phyloP scores from a whole-genome alignment of 2,113 vertebrate species.

The Cyprinodon brontotheroides region DNA sequence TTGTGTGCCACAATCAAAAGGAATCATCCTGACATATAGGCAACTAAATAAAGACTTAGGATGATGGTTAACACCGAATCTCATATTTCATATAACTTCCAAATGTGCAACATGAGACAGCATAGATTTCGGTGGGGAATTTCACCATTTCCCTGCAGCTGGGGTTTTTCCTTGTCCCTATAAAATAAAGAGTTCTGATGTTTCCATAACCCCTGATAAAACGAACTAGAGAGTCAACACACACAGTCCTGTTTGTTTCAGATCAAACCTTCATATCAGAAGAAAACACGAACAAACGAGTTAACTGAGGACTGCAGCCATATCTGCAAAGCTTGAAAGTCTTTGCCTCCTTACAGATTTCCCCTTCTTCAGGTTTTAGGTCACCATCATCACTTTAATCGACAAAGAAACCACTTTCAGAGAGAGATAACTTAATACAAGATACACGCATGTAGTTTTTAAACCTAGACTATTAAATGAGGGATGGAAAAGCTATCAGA shows the following conservation, averaged over 20 bases:
- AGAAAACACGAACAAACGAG: neutral
- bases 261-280: neutral
- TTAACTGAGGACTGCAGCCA: neutral
- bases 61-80: neutral
- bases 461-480: no score
- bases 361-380: no score
- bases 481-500: no score
- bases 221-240: neutral
- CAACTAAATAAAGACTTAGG: neutral
- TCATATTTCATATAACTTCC: neutral
- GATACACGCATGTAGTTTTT: no score
- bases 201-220: slow-evolving; percentile 51
- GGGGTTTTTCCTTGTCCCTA: slow-evolving; percentile 32
- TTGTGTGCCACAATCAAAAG: neutral
- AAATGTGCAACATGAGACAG: slow-evolving; percentile 26
- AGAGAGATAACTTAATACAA: no score
- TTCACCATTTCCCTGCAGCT: slow-evolving; percentile 48
- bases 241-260: neutral
- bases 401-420: no score
- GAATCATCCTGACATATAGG: neutral
- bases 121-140: slow-evolving; percentile 42
- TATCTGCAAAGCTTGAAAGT: neutral
- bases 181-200: slow-evolving; percentile 6
- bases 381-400: no score
- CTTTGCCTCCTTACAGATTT: no score